These are phyloP conservation scores for Lochmaea crataegi DNA, from an alignment of 2,888 invertebrate species.

Conservation along the genomic window DNA sequence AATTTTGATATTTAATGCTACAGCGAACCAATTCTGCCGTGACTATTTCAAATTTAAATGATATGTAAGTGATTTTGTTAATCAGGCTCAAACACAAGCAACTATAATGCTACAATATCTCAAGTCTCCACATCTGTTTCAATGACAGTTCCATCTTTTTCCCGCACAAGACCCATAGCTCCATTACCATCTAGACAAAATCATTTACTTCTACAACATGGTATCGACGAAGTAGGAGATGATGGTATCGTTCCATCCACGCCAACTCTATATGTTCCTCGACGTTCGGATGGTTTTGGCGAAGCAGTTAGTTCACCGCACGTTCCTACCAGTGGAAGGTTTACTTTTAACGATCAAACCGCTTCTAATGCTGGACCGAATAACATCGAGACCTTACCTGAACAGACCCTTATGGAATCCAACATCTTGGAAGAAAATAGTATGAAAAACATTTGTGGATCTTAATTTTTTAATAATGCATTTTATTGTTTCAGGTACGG, in stretches of 20 bases:
- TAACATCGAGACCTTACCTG: slow-evolving; percentile 58
- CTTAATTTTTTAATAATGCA: slow-evolving; percentile 44
- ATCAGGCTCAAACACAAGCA: slow-evolving; percentile 48
- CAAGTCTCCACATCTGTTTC: slow-evolving; percentile 55
- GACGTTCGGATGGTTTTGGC: slow-evolving; percentile 87
- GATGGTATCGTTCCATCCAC: slow-evolving; percentile 89
- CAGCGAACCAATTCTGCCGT: neutral
- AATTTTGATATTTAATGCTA: neutral
- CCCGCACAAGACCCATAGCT: slow-evolving; percentile 67
- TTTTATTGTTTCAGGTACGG: slow-evolving; percentile 66
- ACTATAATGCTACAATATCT: slow-evolving; percentile 57
- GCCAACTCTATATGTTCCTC: slow-evolving; percentile 85
- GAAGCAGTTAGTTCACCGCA: slow-evolving; percentile 93
- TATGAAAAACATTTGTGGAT: slow-evolving; percentile 50
- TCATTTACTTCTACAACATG: slow-evolving; percentile 65
- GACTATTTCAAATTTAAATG: neutral
- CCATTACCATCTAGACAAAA: slow-evolving; percentile 66
- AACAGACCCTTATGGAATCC: slow-evolving; percentile 60
- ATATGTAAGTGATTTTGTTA: slow-evolving; percentile 31
- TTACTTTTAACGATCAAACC: slow-evolving; percentile 71
- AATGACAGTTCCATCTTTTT: slow-evolving; percentile 66
- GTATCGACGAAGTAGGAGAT: slow-evolving; percentile 76
- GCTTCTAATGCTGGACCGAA: slow-evolving; percentile 38
- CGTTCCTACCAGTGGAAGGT: slow-evolving; percentile 73
- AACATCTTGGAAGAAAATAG: slow-evolving; percentile 61